Base-by-base conservation (phyloP, 2,888 invertebrate species). In the Deilephila elpenor region DNA sequence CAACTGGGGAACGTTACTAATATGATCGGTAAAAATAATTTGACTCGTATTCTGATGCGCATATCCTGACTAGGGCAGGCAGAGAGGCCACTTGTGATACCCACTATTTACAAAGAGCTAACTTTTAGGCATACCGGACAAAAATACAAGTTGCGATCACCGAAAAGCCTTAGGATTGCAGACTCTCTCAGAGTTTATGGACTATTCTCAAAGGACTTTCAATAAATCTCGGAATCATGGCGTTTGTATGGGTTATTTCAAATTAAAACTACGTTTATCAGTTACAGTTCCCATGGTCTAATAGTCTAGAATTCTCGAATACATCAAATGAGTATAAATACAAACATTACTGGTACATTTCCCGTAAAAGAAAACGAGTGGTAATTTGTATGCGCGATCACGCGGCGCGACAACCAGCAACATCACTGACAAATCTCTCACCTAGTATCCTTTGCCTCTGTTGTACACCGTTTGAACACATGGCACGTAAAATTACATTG, bases 351-450 rank as follows among this genome's bases (percentile, higher is more conserved):
- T 34, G 56, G 56, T 37, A 56, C 44, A 29, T 20, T 29, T 7
- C 7, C 71, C 25, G 25, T 72, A 62, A 59, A 72, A 59, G 59
- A 64, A 73, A 73, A 67, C 51, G 44, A 67, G 51, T 74, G 77
- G 77, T 89, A 87, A 88, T 90, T 86, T 84, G 87, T 90, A 91
- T 91, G 91, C 91, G 86, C 80, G 85, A 86, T 89, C 90, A 91
- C 87, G 88, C 80, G 74, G 75, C 77, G 75, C 82, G 78, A 78
- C 78, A 72, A 75, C 72, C 78, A 79, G 83, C 83, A 79, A 81
- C 81, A 80, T 84, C 82, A 82, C 77, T 77, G 77, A 76, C 75
- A 71, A 74, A 77, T 83, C 75, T 76, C 78, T 80, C 80, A 77
- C 76, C 79, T 78, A 77, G 75, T 77, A 77, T 73, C 73, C 74